phyloP scores from a whole-genome alignment of 2,113 vertebrate genomes.

The Hippolais icterina region DNA sequence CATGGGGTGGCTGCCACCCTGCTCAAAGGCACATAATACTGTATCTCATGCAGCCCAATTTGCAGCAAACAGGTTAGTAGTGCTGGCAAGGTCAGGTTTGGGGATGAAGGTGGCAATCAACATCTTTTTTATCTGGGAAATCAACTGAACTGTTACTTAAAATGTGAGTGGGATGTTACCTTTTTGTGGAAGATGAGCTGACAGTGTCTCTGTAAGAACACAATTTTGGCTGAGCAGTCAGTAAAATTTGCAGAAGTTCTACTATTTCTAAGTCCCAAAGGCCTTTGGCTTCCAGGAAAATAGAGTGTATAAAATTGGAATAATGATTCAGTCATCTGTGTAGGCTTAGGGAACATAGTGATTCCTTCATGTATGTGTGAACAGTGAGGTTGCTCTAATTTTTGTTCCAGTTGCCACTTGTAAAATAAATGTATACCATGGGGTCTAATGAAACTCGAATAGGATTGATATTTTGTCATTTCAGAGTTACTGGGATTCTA shows the following conservation, averaged over 20 bases:
- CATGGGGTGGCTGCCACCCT: not conserved
- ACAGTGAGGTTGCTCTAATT: not conserved
- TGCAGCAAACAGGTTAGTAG: not conserved
- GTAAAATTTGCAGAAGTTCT: not conserved
- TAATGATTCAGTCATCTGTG: not conserved
- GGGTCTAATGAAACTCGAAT: not conserved
- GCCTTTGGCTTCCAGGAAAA: not conserved
- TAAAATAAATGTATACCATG: not conserved
- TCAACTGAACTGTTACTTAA: not conserved
- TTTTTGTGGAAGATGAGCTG: not conserved
- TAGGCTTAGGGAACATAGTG: not conserved
- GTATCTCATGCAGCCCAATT: not conserved
- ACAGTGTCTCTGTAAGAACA: not conserved
- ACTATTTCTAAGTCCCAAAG: not conserved
- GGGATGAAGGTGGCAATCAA: not conserved
- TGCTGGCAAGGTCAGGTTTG: not conserved
- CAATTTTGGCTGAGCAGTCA: not conserved
- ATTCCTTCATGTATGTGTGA: not conserved
- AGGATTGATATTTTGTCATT: not conserved
- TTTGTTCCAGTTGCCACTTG: not conserved
- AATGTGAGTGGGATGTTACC: not conserved
- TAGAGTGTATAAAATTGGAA: not conserved
- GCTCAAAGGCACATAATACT: not conserved
- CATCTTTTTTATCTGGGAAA: not conserved
- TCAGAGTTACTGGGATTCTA: not conserved